Percentiles rank a stretch among this genome's conserved stretches.
Evolutionary conservation across 2,113 vertebrate species (phyloP).

Genomic region (Papio anubis): DNA sequence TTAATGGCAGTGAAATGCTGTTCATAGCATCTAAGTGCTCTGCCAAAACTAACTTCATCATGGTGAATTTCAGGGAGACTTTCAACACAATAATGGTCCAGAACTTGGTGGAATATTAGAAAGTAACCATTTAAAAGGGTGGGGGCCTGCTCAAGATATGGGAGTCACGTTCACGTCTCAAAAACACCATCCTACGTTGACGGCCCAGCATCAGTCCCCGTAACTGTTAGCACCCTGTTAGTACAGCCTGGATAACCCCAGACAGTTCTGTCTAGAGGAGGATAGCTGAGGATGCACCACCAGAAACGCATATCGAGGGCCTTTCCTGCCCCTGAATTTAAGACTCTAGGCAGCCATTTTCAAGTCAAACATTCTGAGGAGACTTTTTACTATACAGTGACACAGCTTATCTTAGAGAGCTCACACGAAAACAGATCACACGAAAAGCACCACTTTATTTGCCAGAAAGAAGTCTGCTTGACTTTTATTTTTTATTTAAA

Average conservation of each 20-base stretch:
- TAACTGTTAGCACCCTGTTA: fast-evolving
- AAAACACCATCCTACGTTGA: neutral
- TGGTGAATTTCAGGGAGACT: neutral
- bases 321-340: neutral
- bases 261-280: neutral
- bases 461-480: neutral
- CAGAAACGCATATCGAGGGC: fast-evolving
- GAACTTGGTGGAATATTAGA: neutral
- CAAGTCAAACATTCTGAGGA: neutral
- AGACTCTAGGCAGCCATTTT: neutral
- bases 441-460: neutral
- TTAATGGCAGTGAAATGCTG: neutral
- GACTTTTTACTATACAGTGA: neutral
- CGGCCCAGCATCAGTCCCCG: fast-evolving
- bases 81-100: neutral
- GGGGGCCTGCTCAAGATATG: neutral
- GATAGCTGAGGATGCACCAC: neutral
- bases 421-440: neutral
- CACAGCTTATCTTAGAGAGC: neutral
- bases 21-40: neutral
- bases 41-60: neutral
- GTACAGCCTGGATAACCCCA: neutral
- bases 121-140: neutral
- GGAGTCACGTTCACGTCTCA: neutral
- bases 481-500: neutral